Base-by-base conservation (phyloP, 2,888 invertebrate species). In the Leptinotarsa tumamoca region DNA sequence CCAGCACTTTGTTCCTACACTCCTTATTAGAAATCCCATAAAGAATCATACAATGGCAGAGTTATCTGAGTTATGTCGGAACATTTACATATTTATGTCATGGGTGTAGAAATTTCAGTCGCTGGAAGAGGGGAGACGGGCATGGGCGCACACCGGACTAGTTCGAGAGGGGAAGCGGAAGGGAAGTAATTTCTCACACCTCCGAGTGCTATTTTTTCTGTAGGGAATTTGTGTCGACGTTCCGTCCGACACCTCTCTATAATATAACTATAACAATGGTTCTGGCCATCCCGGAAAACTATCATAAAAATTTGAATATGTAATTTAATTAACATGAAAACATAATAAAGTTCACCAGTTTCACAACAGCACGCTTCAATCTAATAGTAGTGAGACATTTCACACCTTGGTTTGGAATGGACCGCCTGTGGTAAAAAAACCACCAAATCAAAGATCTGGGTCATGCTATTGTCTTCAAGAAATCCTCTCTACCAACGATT, bases 11-110 rank as follows among this genome's bases (percentile, higher is more conserved):
- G 74, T 77, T 74, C 74, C 68, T 77, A 75, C 77, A 78, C 77
- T 75, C 77, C 77, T 75, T 78, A 78, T 78, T 78, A 78, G 77
- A 78, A 75, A 78, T 75, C 72, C 77, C 75, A 78, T 78, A 78
- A 78, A 78, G 77, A 75, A 78, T 75, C 68, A 71, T 67, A 78
- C 77, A 75, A 78, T 78, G 75, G 77, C 77, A 72, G 75, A 78
- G 75, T 75, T 77, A 77, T 77, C 77, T 73, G 75, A 77, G 75
- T 78, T 75, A 78, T 78, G 75, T 75, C 67, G 63, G 18, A 68
- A 72, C 77, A 78, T 78, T 78, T 78, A 73, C 77, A 78, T 78
- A 78, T 75, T 74, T 77, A 77, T 71, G 66, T 58, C 74, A 77
- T 77, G 76, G 76, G 76, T 77, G 76, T 77, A 68, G 76, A 77